Conservation (phyloP, 2,888 invertebrate genomes). For the Oligia fasciuncula region DNA sequence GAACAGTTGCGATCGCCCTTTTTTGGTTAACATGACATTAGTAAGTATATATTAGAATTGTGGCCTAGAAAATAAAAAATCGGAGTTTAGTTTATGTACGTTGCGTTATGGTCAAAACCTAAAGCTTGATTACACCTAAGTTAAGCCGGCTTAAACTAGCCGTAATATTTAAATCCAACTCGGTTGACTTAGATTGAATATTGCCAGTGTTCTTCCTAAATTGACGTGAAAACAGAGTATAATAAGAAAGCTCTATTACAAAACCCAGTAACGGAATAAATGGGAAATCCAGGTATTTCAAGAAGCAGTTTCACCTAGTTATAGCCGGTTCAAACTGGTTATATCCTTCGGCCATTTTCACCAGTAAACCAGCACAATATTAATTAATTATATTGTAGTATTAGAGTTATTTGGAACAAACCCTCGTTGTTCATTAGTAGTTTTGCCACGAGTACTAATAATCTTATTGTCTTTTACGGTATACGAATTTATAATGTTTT, state of each 20-base stretch:
- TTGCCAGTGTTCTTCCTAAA: neutral
- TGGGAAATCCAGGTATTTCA: neutral
- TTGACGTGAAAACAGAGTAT: neutral
- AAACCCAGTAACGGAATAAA: neutral
- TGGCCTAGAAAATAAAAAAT: neutral
- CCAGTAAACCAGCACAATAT: slow-evolving; percentile 62
- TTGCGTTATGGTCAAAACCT: neutral
- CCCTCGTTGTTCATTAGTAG: slow-evolving; percentile 76
- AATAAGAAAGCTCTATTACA: neutral
- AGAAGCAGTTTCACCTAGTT: neutral
- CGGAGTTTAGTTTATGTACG: neutral
- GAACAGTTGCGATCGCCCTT: neutral
- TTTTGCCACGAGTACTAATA: slow-evolving; percentile 61
- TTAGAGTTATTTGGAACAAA: slow-evolving; percentile 79
- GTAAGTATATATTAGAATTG: neutral
- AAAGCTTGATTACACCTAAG: neutral
- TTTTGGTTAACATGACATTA: no score
- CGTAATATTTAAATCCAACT: neutral
- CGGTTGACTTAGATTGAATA: neutral
- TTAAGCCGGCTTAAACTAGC: neutral
- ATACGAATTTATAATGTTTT: slow-evolving; percentile 38
- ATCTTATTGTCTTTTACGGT: slow-evolving; percentile 55
- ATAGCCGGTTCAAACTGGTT: neutral
- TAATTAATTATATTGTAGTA: slow-evolving; percentile 68
- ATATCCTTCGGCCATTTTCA: slow-evolving; percentile 41